Evolutionary conservation across 2,797 vertebrate species (phyloP), one percentile per base, ranked within the genome.

Genomic region (Heliangelus exortis): DNA sequence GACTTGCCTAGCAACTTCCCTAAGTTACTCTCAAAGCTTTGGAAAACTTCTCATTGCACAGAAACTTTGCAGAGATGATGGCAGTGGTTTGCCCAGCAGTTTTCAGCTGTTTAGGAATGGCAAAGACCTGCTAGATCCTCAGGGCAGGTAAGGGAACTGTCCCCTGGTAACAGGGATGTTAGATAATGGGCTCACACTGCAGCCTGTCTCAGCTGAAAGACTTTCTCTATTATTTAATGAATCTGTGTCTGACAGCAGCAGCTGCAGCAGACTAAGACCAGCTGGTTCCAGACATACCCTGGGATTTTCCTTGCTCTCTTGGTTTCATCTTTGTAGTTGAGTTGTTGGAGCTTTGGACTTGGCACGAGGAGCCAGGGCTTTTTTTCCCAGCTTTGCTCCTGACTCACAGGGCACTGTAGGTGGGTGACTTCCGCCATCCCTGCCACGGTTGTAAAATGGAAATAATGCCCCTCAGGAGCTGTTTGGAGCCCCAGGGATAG

Each of bases 171-270:
- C 7, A 41, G 55, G 61, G 68, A 7, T 21, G 15, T 36, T 77
- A 82, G 67, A 51, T 57, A 93, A 54, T 21, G 25, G 50, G 53
- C 62, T 91, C 2, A 0, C 45, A 7, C 57, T 31, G 66, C 67
- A 68, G 61, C 7, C 66, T 67, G 19, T 77, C 79, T 87, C 91
- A 91, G 94, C 93, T 89, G 83, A 89, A 87, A 72, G 63, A 9
- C 84, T 78, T 90, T 74, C 86, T 71, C 15, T 31, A 36, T 48
- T 74, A 53, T 75, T 85, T 43, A 88, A 89, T 48, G 16, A 43
- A 6, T 45, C 87, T 62, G 62, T 95, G 95, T 6, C 76, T 93
- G 95, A 95, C 95, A 95, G 96, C 89, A 84, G 96, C 96, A 96
- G 96, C 96, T 96, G 96, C 53, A 54, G 10, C 0, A 3, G 22